Percentiles rank a stretch among this genome's conserved stretches.
These are phyloP conservation scores for Taxidea taxus DNA, from an alignment of 2,113 vertebrate genomes.

Conservation along the genomic window DNA sequence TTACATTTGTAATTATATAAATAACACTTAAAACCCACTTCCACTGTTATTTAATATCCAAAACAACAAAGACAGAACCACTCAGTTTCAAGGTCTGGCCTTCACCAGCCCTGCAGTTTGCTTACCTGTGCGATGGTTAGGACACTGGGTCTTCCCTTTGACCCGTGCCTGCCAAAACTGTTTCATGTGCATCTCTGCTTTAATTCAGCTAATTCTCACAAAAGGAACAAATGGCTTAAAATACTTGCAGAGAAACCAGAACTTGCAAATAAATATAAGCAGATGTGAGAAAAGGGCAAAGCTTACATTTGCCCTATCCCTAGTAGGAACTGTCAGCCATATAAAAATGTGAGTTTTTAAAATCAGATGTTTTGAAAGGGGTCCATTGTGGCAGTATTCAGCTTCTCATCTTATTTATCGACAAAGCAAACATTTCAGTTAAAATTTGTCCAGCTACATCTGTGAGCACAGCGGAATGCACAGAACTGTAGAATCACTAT, in stretches of 20 bases:
- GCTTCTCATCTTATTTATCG: not conserved
- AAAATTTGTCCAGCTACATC: not conserved
- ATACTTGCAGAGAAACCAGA: not conserved
- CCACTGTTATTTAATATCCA: not conserved
- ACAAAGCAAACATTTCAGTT: not conserved
- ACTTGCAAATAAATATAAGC: not conserved
- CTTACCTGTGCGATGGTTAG: not conserved
- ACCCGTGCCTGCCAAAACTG: not conserved
- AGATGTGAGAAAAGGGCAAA: not conserved
- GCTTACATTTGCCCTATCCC: not conserved
- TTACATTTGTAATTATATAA: not conserved
- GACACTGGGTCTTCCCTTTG: not conserved
- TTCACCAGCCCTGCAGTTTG: not conserved
- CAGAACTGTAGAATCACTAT: not conserved
- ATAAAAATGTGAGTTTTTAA: not conserved
- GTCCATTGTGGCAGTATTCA: not conserved
- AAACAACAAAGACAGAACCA: rapidly evolving
- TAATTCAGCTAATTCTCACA: not conserved
- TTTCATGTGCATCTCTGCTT: not conserved
- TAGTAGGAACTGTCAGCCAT: not conserved
- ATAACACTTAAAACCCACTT: not conserved
- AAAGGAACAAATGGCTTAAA: not conserved
- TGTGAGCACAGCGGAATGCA: not conserved
- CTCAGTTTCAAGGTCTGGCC: not conserved
- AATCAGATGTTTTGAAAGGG: not conserved